phyloP scores from a whole-genome alignment of 2,888 invertebrate species.

The Cremastinae sp. region DNA sequence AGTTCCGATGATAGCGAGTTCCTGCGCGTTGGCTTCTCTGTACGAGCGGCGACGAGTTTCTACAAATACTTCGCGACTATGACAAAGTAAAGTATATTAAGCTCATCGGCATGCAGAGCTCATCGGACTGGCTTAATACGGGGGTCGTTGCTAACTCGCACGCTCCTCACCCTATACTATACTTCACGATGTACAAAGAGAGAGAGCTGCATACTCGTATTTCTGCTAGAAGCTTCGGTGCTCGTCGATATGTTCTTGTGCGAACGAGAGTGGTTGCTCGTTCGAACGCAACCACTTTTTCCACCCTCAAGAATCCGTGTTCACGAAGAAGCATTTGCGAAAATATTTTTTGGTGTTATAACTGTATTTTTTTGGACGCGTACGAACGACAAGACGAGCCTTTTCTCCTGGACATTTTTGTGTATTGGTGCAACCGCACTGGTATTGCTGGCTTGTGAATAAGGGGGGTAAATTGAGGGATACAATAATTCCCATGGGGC shows the following conservation, averaged over 20 bases:
- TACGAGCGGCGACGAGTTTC: slow-evolving; percentile 7
- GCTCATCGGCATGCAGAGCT: slow-evolving; percentile 77
- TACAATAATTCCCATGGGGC: slow-evolving; percentile 73
- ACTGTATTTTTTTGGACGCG: slow-evolving; percentile 20
- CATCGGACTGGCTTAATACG: slow-evolving; percentile 73
- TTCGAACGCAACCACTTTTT: slow-evolving; percentile 56
- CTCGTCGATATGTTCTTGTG: slow-evolving; percentile 53
- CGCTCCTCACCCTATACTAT: slow-evolving; percentile 25
- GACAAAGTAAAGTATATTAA: slow-evolving; percentile 78
- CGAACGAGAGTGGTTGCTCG: slow-evolving; percentile 46
- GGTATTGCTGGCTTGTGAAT: slow-evolving; percentile 41
- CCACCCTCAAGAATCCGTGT: slow-evolving; percentile 14
- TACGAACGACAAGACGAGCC: slow-evolving; percentile 10
- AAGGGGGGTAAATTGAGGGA: slow-evolving; percentile 56
- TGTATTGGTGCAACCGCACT: slow-evolving; percentile 22
- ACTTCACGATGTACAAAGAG: slow-evolving; percentile 20
- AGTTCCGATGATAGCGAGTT: slow-evolving; percentile 28
- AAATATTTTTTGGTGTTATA: slow-evolving; percentile 42
- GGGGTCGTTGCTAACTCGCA: slow-evolving; percentile 63
- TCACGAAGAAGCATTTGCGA: slow-evolving; percentile 51
- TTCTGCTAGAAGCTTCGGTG: slow-evolving; percentile 61
- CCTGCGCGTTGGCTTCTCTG: slow-evolving; percentile 19
- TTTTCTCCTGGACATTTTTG: slow-evolving; percentile 12
- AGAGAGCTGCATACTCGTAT: slow-evolving; percentile 57
- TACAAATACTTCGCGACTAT: slow-evolving; percentile 63